Conservation (phyloP, 2,113 vertebrate species). For the Alectura lathami region DNA sequence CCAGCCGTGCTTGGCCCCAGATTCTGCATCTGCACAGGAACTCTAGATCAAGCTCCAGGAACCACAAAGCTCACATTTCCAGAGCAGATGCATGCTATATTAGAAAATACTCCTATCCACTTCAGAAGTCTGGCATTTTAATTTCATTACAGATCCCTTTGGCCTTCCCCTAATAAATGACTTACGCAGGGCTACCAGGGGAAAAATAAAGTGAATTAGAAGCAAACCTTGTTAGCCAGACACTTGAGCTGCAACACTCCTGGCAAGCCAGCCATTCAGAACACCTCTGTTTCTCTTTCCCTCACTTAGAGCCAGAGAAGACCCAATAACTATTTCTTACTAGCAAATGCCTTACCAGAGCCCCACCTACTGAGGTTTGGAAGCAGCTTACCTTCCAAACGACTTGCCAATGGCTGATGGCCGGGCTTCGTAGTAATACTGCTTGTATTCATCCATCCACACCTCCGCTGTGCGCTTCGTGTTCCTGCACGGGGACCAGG, state of each 20-base stretch:
- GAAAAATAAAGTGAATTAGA: neutral
- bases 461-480: slow-evolving; percentile 96
- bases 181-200: neutral
- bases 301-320: neutral
- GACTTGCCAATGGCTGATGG: slow-evolving; percentile 94
- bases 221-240: neutral
- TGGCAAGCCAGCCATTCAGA: neutral
- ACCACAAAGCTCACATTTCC: neutral
- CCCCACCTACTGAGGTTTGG: neutral
- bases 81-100: neutral
- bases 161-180: neutral
- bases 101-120: neutral
- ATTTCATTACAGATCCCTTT: neutral
- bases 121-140: neutral
- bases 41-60: neutral
- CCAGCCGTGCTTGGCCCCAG: neutral
- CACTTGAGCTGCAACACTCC: neutral
- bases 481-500: slow-evolving; percentile 79
- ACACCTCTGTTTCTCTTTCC: neutral
- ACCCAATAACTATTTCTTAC: neutral
- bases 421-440: slow-evolving; percentile 94
- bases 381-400: slow-evolving; percentile 87
- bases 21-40: neutral
- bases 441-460: slow-evolving; percentile 99
- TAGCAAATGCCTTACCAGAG: neutral